Evolutionary conservation across 2,888 invertebrate genomes (phyloP), one percentile per base, ranked within the genome.

Genomic region (Drosophila fungiperda): DNA sequence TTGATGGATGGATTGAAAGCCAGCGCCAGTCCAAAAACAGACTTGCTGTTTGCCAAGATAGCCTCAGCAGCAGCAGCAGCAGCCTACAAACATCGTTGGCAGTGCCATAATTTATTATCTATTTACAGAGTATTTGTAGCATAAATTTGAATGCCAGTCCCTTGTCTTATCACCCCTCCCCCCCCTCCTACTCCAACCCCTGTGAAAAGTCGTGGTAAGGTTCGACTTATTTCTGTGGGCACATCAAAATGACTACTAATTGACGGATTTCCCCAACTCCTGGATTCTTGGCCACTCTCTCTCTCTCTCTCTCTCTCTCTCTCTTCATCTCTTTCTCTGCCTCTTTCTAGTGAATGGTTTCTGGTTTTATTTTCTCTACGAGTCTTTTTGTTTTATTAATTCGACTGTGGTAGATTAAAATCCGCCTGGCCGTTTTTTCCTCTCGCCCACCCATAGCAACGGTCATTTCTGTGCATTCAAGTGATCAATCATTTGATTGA

Each of bases 401-500:
- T 81, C 81, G 70, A 45, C 68, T 71, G 73, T 59, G 73, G 72
- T 54, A 87, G 85, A 87, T 87, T 79, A 78, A 85, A 87, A 87
- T 85, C 81, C 62, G 61, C 48, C 73, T 55, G 60, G n/a, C 17
- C 48, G n/a, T 20, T 35, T 6, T 26, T 55, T 4, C 35, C 33
- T 11, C 35, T 42, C 50, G 1, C 29, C 33, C 7, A 32, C 23
- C 6, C 9, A 29, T 20, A 26, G n/a, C 42, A 40, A 48, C 59
- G 55, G 53, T 68, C 66, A 67, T 76, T 64, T 57, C 61, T 76
- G 79, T 76, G 76, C 80, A 75, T 68, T 78, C 68, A 71, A 77
- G 87, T 81, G 83, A 87, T 87, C 87, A 87, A 87, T 87, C 87
- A 87, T 79, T 84, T 80, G 82, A 87, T 87, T 87, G 87, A 89